phyloP scores from a whole-genome alignment of 2,888 invertebrate species.

The Rhagium mordax region DNA sequence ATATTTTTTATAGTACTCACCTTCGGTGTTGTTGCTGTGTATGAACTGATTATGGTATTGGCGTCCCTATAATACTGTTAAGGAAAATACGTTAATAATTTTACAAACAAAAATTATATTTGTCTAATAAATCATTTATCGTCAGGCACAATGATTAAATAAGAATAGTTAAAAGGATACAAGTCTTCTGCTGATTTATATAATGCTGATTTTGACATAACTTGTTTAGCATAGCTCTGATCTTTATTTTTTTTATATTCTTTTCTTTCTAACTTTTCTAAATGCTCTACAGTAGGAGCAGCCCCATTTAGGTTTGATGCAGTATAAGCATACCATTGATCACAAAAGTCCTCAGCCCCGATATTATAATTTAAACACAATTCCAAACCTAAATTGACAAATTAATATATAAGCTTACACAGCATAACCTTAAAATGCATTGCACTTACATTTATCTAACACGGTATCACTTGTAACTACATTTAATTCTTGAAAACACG shows the following conservation, averaged over 20 bases:
- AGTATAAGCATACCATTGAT: constrained; percentile 86
- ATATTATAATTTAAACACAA: constrained; percentile 78
- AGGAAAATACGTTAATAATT: constrained; percentile 33
- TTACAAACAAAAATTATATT: not conserved
- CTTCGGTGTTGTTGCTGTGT: constrained; percentile 45
- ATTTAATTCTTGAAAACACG: constrained; percentile 59
- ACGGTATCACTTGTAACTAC: constrained; percentile 70
- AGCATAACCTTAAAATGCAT: not conserved
- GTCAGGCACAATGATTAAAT: not conserved
- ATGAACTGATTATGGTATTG: constrained; percentile 18
- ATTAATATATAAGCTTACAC: not conserved
- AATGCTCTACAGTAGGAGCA: constrained; percentile 74
- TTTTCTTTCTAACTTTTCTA: constrained; percentile 78
- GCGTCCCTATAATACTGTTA: constrained; percentile 24
- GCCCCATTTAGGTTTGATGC: constrained; percentile 77
- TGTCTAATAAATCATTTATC: not conserved
- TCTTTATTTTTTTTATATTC: constrained; percentile 72
- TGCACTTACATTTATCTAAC: constrained; percentile 74
- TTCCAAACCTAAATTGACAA: constrained; percentile 71
- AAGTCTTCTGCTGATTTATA: constrained; percentile 22
- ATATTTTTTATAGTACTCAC: constrained; percentile 48
- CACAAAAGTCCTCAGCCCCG: constrained; percentile 80
- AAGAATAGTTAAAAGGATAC: constrained; percentile 47
- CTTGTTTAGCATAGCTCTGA: constrained; percentile 58
- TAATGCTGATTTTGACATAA: constrained; percentile 31